These are phyloP conservation scores for Hydra vulgaris DNA, from an alignment of 30 jellyfish, hydroid and myxozoan genomes.

Conservation along the genomic window DNA sequence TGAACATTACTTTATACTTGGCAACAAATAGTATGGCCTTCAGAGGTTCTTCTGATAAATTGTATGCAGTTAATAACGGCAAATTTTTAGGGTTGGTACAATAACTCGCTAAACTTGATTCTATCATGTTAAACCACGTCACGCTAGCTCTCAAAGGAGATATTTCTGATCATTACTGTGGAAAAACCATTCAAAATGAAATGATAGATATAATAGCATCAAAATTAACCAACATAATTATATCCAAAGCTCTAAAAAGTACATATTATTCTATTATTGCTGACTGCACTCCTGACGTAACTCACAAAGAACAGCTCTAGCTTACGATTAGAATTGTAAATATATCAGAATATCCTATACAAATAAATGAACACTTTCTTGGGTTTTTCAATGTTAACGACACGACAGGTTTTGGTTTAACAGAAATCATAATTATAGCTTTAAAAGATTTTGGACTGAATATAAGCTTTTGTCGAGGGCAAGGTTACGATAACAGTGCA, in stretches of 20 bases:
- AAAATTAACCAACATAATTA: not conserved
- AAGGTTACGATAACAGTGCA: not conserved
- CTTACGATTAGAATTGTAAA: not conserved
- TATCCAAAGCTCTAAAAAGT: not conserved
- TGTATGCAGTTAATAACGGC: constrained; percentile 34
- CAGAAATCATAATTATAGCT: not conserved
- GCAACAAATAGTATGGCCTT: constrained; percentile 36
- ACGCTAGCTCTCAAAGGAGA: not conserved
- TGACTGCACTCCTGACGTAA: not conserved
- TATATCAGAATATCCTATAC: not conserved
- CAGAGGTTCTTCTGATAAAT: constrained; percentile 41
- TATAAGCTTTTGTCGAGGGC: not conserved
- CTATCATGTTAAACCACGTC: constrained; percentile 12
- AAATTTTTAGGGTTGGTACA: constrained; percentile 29
- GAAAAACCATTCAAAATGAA: not conserved
- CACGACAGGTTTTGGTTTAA: not conserved
- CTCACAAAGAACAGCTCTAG: not conserved
- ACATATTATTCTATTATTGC: not conserved
- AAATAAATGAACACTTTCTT: not conserved
- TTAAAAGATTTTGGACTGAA: not conserved
- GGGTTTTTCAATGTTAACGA: not conserved
- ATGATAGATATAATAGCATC: not conserved
- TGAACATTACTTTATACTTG: constrained; percentile 25
- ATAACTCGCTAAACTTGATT: constrained; percentile 37
- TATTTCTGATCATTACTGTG: not conserved